Conservation (phyloP, 2,113 vertebrate genomes). For the Taurulus bubalis region DNA sequence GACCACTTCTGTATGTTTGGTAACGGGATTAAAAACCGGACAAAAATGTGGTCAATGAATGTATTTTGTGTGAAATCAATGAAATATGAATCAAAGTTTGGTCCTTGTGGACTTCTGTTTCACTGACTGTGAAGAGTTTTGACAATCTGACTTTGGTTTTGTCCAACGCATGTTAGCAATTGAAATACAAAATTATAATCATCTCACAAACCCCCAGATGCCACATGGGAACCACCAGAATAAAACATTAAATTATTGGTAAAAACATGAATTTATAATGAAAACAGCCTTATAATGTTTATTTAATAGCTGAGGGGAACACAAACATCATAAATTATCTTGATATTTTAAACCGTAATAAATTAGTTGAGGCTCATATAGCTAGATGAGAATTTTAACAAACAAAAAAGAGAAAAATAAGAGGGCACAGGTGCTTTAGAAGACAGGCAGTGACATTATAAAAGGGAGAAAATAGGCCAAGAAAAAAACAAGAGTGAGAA, state of each 20-base stretch:
- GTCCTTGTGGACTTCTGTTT: no score
- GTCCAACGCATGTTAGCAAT: no score
- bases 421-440: constrained; percentile 3
- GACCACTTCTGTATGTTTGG: no score
- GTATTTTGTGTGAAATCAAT: no score
- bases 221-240: background rate
- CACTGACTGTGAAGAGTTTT: no score
- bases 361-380: background rate
- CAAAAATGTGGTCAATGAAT: no score
- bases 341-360: constrained; percentile 12
- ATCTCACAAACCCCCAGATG: background rate
- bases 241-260: background rate
- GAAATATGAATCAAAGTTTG: no score
- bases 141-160: no score
- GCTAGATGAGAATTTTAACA: background rate
- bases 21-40: no score
- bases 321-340: constrained; percentile 4
- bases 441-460: constrained; percentile 17
- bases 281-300: background rate
- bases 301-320: background rate
- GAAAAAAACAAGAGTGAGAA: constrained; percentile 28
- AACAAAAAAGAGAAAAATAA: background rate
- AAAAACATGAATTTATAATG: background rate
- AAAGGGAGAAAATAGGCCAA: constrained; percentile 1
- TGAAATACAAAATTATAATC: background rate